Conservation (phyloP, 1,140 invertebrate genomes). For the Phthorimaea operculella region DNA sequence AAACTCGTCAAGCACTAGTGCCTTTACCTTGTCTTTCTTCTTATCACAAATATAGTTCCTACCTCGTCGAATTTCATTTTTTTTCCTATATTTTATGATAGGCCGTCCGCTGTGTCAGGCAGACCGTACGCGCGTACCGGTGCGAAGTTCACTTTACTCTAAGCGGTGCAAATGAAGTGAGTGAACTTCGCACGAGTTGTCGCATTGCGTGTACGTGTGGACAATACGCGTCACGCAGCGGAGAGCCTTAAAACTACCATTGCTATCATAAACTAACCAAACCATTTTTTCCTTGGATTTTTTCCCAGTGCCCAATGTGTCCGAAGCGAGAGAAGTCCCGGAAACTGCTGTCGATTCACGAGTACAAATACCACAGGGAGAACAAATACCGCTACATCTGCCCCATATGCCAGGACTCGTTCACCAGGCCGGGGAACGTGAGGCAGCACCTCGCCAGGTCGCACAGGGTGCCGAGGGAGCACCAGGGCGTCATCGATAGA, state of each 20-base stretch:
- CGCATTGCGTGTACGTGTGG: too few species aligned
- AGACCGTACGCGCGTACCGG: too few species aligned
- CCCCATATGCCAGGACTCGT: slow-evolving; percentile 1
- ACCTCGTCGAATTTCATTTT: too few species aligned
- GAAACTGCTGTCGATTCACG: slow-evolving; percentile 27
- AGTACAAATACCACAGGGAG: slow-evolving; percentile 23
- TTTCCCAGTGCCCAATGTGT: slow-evolving; percentile 28
- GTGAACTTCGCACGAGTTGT: too few species aligned
- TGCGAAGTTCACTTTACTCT: too few species aligned
- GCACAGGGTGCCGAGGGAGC: slow-evolving; percentile 22
- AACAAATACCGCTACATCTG: slow-evolving; percentile 22
- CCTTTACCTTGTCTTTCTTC: slow-evolving; percentile 17
- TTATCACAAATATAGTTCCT: too few species aligned
- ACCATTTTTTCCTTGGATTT: too few species aligned
- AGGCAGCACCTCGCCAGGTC: slow-evolving; percentile 30
- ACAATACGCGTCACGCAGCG: too few species aligned
- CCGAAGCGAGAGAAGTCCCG: slow-evolving; percentile 29
- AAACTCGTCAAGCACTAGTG: slow-evolving; percentile 30
- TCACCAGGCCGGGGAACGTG: slow-evolving; percentile 23
- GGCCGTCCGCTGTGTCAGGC: too few species aligned
- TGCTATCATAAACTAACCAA: too few species aligned
- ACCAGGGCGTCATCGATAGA: slow-evolving; percentile 24
- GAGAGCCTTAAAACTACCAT: too few species aligned
- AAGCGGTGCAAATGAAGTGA: too few species aligned
- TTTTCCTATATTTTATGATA: background rate